Base-by-base conservation (phyloP, 2,797 vertebrate genomes). In the Betta splendens region DNA sequence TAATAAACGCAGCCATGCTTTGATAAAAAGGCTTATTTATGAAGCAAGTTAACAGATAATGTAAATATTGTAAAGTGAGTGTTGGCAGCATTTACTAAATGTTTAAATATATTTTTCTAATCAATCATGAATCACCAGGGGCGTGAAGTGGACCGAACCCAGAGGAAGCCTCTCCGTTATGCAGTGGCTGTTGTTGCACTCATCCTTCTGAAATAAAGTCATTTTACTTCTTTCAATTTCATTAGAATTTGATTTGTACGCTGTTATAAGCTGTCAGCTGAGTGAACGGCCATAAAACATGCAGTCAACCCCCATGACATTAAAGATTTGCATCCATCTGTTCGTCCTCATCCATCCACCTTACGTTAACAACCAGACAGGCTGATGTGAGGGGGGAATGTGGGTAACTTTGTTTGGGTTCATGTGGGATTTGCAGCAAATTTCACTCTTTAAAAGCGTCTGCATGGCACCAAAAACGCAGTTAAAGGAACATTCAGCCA, bases 261-360 rank as follows among this genome's bases (percentile, higher is more conserved):
- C 79, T 79, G 72, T 77, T 85, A 75, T 81, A 72, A 37, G 71
- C 62, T 73, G 72, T 83, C 80, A 77, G 77, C 71, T 81, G 77
- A 80, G 80, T 83, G 84, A 85, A 85, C 81, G 79, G 72, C 70
- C 80, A 84, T 87, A 85, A 87, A 84, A 80, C 78, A 82, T 75
- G 69, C 61, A 64, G 68, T 79, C 84, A 64, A 64, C 51, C 70
- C 64, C 63, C 53, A 16, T 74, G 75, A 76, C 80, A 67, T 77
- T 55, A 69, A 76, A 51, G 69, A 87, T 85, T 86, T 84, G 80
- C 79, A 83, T 80, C 54, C 47, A 47, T 42, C 64, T 54, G 47
- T 82, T 85, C 65, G 63, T 77, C 45, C 50, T 79, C 63, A 61
- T 72, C 60, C 65, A 54, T 62, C 47, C 50, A 21, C 55, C 61